Evolutionary conservation across 2,113 vertebrate species (phyloP), one percentile per base, ranked within the genome.

Genomic region (Syngnathoides biaculeatus): DNA sequence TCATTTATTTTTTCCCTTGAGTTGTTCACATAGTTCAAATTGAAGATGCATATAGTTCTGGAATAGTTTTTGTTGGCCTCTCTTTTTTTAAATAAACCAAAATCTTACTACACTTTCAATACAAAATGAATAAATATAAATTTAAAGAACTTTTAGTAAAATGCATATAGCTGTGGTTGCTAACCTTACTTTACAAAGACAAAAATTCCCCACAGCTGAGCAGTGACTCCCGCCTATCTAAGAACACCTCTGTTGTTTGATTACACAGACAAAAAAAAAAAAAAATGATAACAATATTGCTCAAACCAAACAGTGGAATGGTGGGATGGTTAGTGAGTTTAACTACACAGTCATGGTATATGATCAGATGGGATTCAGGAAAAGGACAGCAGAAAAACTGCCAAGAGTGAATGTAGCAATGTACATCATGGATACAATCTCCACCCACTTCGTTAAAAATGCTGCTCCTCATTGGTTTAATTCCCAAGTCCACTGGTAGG

Each of bases 351-450:
- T 86, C 69, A 71, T 66, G 77, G 80, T 87, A 84, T 84, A 75
- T 6, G 61, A 56, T 83, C 74, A 77, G 69, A 81, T 47, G 84
- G 84, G 82, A 88, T 86, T 89, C 81, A 86, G 85, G 83, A 85
- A 88, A 87, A 86, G 73, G 72, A 79, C 75, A 62, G 74, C 69
- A 69, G 67, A 83, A 64, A 57, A 61, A 63, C 68, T 64, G 73
- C 56, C 64, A 64, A 68, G 65, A 71, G 58, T 70, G 68, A 59
- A 40, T 42, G 39, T 55, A 62, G 57, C 53, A 40, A 22, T 22
- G 40, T 2, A n/a, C 20, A 61, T 7, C 19, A 35, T 35, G 8
- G 17, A 20, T 2, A 30, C 38, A 56, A 59, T 74, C 30, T 75
- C 43, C 71, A 50, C 35, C 68, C 72, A 81, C 61, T 58, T 80